Percentiles rank a stretch among this genome's conserved stretches.
These are phyloP conservation scores for Palythoa grandis DNA, from an alignment of 92 coral and sea anemone genomes.

Conservation along the genomic window DNA sequence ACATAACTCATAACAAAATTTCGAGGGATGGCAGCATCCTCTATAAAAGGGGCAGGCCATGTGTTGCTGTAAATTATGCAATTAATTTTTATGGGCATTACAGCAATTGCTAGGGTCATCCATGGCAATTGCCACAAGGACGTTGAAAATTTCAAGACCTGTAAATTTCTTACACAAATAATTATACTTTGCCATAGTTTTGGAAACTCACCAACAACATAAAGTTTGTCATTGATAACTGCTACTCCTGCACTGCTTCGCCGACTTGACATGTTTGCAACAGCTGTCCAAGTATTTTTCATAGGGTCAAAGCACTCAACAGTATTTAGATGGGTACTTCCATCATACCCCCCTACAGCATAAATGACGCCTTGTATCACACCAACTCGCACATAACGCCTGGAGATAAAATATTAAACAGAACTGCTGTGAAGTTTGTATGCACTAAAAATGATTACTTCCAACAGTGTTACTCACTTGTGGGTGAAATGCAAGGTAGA, in stretches of 20 bases:
- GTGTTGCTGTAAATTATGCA: too few relatives aligned
- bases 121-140: neutral
- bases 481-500: too few relatives aligned
- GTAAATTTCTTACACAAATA: neutral
- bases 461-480: too few relatives aligned
- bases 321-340: constrained; percentile 85
- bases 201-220: constrained; percentile 76
- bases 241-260: constrained; percentile 94
- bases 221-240: constrained; percentile 73
- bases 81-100: too few relatives aligned
- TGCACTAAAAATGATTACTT: neutral
- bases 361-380: constrained; percentile 74
- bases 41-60: too few relatives aligned
- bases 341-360: constrained; percentile 93
- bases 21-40: too few relatives aligned
- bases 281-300: constrained; percentile 71
- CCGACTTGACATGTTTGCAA: constrained; percentile 90
- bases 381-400: constrained; percentile 91
- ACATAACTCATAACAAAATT: too few relatives aligned
- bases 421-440: neutral
- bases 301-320: constrained; percentile 86
- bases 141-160: too few relatives aligned
- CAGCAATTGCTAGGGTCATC: too few relatives aligned
- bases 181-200: neutral
- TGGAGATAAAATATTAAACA: constrained; percentile 5